These are phyloP conservation scores for Apodemus sylvaticus DNA, from an alignment of 2,113 vertebrate species.

Conservation along the genomic window DNA sequence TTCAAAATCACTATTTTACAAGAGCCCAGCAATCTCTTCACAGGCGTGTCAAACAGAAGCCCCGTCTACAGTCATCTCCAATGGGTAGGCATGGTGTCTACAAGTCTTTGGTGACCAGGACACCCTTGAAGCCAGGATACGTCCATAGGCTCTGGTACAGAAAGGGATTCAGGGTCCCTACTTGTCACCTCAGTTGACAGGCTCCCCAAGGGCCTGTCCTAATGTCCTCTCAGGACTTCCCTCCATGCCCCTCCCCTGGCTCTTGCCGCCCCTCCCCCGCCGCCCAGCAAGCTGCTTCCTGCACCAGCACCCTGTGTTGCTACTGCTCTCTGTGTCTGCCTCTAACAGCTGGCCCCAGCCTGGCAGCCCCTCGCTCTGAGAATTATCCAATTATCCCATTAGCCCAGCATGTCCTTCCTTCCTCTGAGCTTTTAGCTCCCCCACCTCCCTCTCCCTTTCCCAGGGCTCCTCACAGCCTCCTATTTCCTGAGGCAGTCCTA, in stretches of 20 bases:
- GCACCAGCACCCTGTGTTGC: slow-evolving; percentile 79
- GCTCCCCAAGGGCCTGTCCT: neutral
- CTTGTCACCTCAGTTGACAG: neutral
- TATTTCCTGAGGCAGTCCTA: neutral
- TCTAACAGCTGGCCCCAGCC: slow-evolving; percentile 85
- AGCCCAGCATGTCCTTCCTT: slow-evolving; percentile 86
- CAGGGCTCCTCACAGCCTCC: neutral
- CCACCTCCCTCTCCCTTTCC: slow-evolving; percentile 16
- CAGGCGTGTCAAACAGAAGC: neutral
- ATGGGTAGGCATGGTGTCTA: neutral
- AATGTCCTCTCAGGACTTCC: neutral
- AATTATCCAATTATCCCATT: slow-evolving; percentile 88
- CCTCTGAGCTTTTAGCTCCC: slow-evolving; percentile 82
- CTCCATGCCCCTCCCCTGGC: neutral
- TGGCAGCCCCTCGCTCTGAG: slow-evolving; percentile 78
- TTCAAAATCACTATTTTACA: neutral
- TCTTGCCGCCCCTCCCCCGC: neutral
- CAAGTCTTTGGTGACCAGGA: neutral
- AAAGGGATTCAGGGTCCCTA: neutral
- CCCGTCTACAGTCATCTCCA: neutral
- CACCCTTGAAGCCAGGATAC: neutral
- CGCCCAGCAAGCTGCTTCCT: slow-evolving; percentile 79
- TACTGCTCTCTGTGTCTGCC: slow-evolving; percentile 83
- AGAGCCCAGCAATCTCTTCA: neutral
- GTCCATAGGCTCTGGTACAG: too few relatives aligned